Base-by-base conservation (phyloP, 2,888 invertebrate species). In the Carterocephalus palaemon region DNA sequence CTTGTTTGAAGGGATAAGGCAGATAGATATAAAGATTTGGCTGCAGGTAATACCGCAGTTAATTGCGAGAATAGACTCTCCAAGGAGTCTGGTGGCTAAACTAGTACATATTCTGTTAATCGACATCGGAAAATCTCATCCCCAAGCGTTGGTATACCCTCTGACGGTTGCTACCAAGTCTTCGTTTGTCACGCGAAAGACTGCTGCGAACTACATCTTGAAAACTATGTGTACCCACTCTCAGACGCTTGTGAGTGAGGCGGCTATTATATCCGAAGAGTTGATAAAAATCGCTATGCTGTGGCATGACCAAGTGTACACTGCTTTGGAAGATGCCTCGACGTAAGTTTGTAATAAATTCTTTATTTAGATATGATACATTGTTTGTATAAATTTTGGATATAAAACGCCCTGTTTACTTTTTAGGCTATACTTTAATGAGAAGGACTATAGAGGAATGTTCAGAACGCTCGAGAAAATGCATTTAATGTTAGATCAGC, bases 21-120 rank as follows among this genome's bases (percentile, higher is more conserved):
- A 94, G 22, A 97, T 99, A 20, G 96, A 98, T 62, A 96, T 99
- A 41, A 97, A 98, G 67, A 99, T 98, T 28, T 99, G 99, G 99
- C 87, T 99, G 7, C 99, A 99, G 89, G 98, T 99, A 0, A 98
- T 99, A 62, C 99, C 99, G 0, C 99, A 99, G 74, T 84, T 99
- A 16, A 99, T 99, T 52, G 99, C 99, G 0, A 90, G 99, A 39
- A 98, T 99, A 46, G 99, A 99, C 72, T 97, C 97, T 0, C 95
- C 95, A 0, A 89, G 97, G 10, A 92, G 92, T 53, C 83, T 96
- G 42, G 98, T 99, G 0, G 95, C 96, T 0, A 92, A 95, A 49
- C 87, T 98, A 10, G 97, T 99, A 40, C 96, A 97, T 68, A 94
- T 97, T 68, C 86, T 99, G 13, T 87, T 99, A 3, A 95, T 97